Conservation (phyloP, 2,797 vertebrate genomes). For the Odontamblyopus lacepedii region DNA sequence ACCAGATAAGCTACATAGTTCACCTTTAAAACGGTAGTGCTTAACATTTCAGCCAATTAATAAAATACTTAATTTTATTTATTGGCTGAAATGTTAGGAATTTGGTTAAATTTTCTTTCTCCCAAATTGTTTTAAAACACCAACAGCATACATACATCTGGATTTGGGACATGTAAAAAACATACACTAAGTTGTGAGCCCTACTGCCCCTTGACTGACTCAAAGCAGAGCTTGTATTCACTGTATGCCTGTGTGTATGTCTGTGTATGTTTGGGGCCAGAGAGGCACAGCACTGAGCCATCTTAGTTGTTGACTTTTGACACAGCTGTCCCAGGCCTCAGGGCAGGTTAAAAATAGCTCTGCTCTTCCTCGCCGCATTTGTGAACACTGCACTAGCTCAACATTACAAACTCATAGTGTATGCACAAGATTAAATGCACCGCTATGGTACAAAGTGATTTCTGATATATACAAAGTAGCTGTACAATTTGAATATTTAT, state of each 20-base stretch:
- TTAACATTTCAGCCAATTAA: too few species aligned
- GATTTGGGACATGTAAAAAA: not conserved
- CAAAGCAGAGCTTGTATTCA: not conserved
- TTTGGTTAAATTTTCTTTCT: too few species aligned
- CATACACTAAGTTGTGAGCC: not conserved
- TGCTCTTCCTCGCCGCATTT: conserved; percentile 53
- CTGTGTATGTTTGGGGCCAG: conserved; percentile 38
- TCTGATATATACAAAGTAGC: not conserved
- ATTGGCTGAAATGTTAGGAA: too few species aligned
- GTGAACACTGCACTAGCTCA: conserved; percentile 33
- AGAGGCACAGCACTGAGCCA: conserved; percentile 56
- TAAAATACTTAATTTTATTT: too few species aligned
- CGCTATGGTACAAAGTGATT: not conserved
- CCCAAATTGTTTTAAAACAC: too few species aligned
- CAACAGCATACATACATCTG: too few species aligned
- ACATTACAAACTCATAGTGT: conserved; percentile 28
- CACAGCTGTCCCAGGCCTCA: conserved; percentile 71
- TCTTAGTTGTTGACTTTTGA: conserved; percentile 74
- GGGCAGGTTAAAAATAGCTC: conserved; percentile 73
- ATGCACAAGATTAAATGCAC: conserved; percentile 21
- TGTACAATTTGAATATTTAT: not conserved
- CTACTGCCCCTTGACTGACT: not conserved
- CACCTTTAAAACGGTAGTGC: too few species aligned
- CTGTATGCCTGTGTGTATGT: conserved; percentile 22
- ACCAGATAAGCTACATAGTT: too few species aligned